A percentile compares a stretch with the other conserved stretches of the same genome.
These are phyloP conservation scores for Enteromius argenteus DNA, from an alignment of 2,797 vertebrate species.

Conservation along the genomic window DNA sequence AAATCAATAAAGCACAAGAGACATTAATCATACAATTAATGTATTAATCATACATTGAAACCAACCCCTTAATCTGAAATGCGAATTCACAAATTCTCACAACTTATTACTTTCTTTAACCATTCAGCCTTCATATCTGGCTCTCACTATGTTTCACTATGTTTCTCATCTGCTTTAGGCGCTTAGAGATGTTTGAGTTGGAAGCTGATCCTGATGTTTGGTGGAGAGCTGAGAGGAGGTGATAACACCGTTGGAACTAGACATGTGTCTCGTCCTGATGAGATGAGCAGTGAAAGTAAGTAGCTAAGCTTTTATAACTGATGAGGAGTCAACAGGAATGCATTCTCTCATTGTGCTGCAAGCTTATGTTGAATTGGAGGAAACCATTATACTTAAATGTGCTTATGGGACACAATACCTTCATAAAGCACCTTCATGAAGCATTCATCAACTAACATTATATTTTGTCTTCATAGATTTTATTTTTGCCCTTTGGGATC, in stretches of 20 bases:
- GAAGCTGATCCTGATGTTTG: constrained; percentile 5
- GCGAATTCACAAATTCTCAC: background rate
- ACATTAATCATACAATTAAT: background rate
- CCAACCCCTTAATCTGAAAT: background rate
- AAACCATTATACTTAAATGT: constrained; percentile 11
- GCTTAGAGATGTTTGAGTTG: background rate
- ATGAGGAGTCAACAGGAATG: constrained; percentile 65
- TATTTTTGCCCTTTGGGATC: background rate
- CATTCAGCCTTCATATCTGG: background rate
- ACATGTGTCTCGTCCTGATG: constrained; percentile 72
- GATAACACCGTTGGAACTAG: constrained; percentile 62
- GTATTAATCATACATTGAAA: background rate
- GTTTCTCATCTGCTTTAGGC: background rate
- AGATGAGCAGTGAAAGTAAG: constrained; percentile 67
- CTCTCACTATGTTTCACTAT: background rate
- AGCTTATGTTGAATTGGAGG: background rate
- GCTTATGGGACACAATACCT: constrained; percentile 9
- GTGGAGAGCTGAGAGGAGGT: constrained; percentile 65
- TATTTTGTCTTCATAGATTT: background rate
- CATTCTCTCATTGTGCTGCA: background rate
- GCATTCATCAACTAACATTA: background rate
- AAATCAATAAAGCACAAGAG: background rate
- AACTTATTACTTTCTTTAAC: background rate
- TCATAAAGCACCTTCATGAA: background rate
- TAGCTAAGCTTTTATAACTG: constrained; percentile 63